Evolutionary conservation across 2,113 vertebrate genomes (phyloP).

Genomic region (Dicaeum eximium): DNA sequence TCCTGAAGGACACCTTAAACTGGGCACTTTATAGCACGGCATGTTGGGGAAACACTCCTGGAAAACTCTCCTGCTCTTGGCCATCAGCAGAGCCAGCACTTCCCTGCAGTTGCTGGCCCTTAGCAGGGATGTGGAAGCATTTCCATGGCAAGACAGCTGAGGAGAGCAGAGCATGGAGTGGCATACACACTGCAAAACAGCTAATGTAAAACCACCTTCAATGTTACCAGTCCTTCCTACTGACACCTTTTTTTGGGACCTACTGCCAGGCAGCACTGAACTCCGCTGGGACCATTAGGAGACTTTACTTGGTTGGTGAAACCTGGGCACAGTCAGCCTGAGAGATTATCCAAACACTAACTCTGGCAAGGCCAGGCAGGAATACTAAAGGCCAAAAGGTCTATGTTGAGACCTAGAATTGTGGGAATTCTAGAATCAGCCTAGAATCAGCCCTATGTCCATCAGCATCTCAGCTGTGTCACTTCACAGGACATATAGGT

Average conservation of each 20-base stretch:
- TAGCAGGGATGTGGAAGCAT: not conserved
- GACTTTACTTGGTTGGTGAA: not conserved
- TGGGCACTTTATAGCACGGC: not conserved
- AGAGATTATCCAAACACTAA: not conserved
- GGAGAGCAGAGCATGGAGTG: not conserved
- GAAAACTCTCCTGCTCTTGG: not conserved
- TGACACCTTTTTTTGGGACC: not conserved
- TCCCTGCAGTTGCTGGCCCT: not conserved
- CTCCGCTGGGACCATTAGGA: not conserved
- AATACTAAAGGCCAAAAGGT: not conserved
- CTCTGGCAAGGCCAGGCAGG: not conserved
- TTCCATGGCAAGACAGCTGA: not conserved
- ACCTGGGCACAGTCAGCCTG: not conserved
- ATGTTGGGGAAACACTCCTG: not conserved
- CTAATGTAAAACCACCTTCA: not conserved
- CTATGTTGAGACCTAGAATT: not conserved
- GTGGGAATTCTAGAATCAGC: too few relatives aligned
- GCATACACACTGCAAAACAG: not conserved
- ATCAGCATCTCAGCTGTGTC: not conserved
- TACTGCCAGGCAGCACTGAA: not conserved
- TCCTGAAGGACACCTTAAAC: not conserved
- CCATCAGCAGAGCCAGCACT: not conserved
- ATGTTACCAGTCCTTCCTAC: not conserved
- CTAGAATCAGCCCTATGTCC: not conserved
- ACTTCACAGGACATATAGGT: not conserved